phyloP scores from a whole-genome alignment of 2,113 vertebrate species.

The Trochalopteron elliotii region DNA sequence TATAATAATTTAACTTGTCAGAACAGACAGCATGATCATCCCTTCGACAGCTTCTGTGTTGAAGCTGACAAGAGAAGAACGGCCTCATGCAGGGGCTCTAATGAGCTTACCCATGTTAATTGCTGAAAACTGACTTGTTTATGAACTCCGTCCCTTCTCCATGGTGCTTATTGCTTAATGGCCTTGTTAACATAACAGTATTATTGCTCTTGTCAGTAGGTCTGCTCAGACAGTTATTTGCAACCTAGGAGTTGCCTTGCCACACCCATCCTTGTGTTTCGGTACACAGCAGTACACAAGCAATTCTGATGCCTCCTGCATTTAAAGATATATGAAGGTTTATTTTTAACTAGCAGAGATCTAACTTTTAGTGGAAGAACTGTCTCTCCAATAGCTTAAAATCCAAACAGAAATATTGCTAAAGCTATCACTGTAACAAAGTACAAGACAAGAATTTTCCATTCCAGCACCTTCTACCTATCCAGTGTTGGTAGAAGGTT shows the following conservation, averaged over 20 bases:
- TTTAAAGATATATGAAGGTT: neutral
- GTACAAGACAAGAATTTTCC: neutral
- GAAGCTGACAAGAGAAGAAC: neutral
- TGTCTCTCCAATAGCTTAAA: neutral
- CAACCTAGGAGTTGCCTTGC: neutral
- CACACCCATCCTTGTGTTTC: neutral
- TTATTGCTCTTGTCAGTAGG: neutral
- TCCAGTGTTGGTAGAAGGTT: too few species aligned
- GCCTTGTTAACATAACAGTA: neutral
- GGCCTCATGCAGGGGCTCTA: neutral
- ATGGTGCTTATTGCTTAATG: neutral
- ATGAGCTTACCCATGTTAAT: fast-evolving
- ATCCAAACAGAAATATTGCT: neutral
- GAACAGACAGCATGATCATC: fast-evolving
- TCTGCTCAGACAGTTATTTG: neutral
- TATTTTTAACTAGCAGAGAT: neutral
- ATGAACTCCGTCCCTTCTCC: neutral
- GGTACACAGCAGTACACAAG: neutral
- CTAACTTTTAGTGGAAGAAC: neutral
- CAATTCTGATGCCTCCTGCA: neutral
- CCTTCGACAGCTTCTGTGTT: fast-evolving
- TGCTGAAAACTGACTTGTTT: neutral
- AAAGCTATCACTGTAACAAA: neutral
- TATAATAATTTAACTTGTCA: neutral
- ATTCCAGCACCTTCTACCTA: neutral